These are phyloP conservation scores for Sternotherus odoratus DNA, from an alignment of 2,797 vertebrate genomes.

Conservation along the genomic window DNA sequence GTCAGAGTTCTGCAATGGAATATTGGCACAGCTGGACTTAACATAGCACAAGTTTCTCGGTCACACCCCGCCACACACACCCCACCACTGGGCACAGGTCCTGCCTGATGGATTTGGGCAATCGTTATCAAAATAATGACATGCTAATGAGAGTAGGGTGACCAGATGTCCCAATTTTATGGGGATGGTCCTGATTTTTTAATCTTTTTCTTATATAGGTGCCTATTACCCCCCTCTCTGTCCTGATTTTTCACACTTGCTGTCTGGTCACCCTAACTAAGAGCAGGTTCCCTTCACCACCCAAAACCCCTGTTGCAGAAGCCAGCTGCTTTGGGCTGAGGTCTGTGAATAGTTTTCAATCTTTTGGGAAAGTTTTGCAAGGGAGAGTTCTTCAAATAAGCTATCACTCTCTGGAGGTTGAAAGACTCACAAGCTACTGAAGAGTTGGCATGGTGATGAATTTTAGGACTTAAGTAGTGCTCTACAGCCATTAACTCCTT, in stretches of 20 bases:
- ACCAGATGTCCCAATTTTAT: no score
- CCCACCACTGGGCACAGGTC: neutral
- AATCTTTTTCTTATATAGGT: no score
- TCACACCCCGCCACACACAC: neutral
- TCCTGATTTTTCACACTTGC: no score
- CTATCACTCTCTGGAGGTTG: neutral
- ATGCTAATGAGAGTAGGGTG: neutral
- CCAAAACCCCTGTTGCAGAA: neutral
- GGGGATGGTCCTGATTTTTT: no score
- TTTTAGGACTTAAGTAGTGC: neutral
- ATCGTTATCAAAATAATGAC: neutral
- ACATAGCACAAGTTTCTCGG: neutral
- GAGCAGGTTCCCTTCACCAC: neutral
- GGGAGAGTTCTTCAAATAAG: neutral
- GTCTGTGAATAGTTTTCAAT: neutral
- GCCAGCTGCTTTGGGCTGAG: neutral
- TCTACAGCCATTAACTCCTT: accelerated
- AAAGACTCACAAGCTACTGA: neutral
- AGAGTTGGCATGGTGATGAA: neutral
- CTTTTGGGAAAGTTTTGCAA: neutral
- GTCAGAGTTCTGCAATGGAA: neutral
- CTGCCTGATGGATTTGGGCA: neutral
- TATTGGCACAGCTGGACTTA: neutral
- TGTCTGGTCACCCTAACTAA: neutral
- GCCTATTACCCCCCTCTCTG: no score